phyloP scores from a whole-genome alignment of 1,140 invertebrate genomes.

The Zophobas morio region DNA sequence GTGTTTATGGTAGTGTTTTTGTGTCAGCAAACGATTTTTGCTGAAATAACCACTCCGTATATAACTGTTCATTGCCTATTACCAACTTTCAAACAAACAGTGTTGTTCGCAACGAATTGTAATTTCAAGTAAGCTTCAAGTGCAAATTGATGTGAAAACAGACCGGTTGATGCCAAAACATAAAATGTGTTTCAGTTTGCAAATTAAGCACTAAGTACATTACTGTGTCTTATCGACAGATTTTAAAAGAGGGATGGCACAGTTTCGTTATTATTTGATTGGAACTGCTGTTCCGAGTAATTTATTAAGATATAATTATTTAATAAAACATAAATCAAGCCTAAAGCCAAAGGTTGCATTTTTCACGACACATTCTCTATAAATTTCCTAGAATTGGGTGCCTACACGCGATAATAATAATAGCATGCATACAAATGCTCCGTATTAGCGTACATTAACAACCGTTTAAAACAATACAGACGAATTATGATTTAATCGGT shows the following conservation, averaged over 20 bases:
- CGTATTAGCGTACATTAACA: constrained; percentile 9
- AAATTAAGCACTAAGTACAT: no score
- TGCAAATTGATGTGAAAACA: not conserved
- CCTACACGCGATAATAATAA: constrained; percentile 33
- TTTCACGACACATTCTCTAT: constrained; percentile 29
- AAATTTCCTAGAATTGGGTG: constrained; percentile 35
- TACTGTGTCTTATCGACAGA: no score
- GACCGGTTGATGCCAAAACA: not conserved
- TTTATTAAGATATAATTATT: not conserved
- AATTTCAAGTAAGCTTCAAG: not conserved
- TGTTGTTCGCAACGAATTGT: not conserved
- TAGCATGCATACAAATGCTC: constrained; percentile 1
- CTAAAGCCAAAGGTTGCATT: constrained; percentile 6
- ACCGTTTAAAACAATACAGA: not conserved
- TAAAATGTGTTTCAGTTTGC: not conserved
- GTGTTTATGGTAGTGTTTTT: no score
- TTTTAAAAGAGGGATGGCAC: no score
- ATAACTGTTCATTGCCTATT: no score
- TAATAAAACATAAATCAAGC: not conserved
- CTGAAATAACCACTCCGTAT: no score
- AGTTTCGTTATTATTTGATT: not conserved
- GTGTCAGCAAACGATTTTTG: no score
- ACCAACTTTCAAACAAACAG: not conserved
- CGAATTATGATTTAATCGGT: constrained; percentile 5
- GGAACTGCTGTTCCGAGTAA: no score